phyloP scores from a whole-genome alignment of 1,140 invertebrate species.

The Solenopsis fugax region DNA sequence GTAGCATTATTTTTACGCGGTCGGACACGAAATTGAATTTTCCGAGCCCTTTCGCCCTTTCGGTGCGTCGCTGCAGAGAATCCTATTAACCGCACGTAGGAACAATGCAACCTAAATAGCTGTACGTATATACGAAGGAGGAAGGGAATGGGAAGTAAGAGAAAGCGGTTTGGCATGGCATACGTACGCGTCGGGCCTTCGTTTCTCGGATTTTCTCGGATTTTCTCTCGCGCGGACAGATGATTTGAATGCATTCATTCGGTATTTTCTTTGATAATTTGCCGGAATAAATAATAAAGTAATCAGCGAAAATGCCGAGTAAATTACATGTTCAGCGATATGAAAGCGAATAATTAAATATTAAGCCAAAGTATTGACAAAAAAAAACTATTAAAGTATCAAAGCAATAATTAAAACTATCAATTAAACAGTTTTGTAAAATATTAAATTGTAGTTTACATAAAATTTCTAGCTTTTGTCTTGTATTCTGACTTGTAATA shows the following conservation, averaged over 20 bases:
- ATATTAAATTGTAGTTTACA: background rate
- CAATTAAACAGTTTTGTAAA: background rate
- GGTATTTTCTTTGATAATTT: background rate
- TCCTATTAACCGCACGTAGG: slow-evolving; percentile 61
- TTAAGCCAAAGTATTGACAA: background rate
- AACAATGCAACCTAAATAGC: slow-evolving; percentile 65
- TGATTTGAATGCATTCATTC: slow-evolving; percentile 4
- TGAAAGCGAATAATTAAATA: background rate
- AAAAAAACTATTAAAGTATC: background rate
- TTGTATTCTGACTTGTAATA: background rate
- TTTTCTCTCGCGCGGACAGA: background rate
- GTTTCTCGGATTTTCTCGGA: slow-evolving; percentile 18
- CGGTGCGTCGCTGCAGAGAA: slow-evolving; percentile 6
- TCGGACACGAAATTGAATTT: slow-evolving; percentile 65
- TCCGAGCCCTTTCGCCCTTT: slow-evolving; percentile 40
- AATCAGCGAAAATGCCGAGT: background rate
- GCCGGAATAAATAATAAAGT: background rate
- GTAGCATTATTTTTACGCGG: slow-evolving; percentile 62
- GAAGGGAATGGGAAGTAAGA: background rate
- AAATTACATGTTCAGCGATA: background rate
- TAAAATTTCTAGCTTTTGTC: background rate
- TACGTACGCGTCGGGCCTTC: background rate
- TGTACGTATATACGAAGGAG: slow-evolving; percentile 1
- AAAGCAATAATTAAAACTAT: background rate
- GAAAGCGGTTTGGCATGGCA: background rate